Percentiles rank a stretch among this genome's conserved stretches.
phyloP scores from a whole-genome alignment of 2,888 invertebrate genomes.

The Chymomyza fuscimana region DNA sequence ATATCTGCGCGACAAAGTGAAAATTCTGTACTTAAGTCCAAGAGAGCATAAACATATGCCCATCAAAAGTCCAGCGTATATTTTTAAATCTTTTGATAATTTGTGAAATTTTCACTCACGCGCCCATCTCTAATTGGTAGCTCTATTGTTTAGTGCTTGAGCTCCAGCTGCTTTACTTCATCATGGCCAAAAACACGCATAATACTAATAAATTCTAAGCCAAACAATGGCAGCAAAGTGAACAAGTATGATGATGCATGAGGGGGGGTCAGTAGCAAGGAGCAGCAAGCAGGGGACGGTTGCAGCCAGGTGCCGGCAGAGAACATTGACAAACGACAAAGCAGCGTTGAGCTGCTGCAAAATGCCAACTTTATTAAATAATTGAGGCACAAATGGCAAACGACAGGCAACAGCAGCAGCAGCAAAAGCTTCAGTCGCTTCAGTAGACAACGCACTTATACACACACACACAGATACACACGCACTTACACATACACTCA shows the following conservation, averaged over 20 bases:
- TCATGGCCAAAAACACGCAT: slow-evolving; percentile 49
- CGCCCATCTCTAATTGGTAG: not conserved
- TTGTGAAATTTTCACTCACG: not conserved
- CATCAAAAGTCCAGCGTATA: too few relatives aligned
- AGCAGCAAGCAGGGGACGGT: not conserved
- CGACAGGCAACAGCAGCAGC: slow-evolving; percentile 10
- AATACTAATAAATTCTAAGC: slow-evolving; percentile 55
- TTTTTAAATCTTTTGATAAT: not conserved
- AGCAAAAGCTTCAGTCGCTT: not conserved
- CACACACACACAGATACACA: not conserved
- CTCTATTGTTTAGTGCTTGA: slow-evolving; percentile 4
- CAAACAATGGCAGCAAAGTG: not conserved
- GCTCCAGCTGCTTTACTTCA: slow-evolving; percentile 36
- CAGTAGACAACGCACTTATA: not conserved
- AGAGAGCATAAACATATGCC: too few relatives aligned
- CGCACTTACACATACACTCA: not conserved
- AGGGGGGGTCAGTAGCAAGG: too few relatives aligned
- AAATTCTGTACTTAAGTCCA: too few relatives aligned
- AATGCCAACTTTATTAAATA: slow-evolving; percentile 25
- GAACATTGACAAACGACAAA: slow-evolving; percentile 7
- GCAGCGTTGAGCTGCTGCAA: slow-evolving; percentile 8
- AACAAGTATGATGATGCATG: not conserved
- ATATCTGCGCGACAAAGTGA: too few relatives aligned
- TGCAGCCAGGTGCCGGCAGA: slow-evolving; percentile 39
- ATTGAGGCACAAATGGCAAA: slow-evolving; percentile 32